Evolutionary conservation across 2,888 invertebrate species (phyloP).

Genomic region (Criorhina ranunculi): DNA sequence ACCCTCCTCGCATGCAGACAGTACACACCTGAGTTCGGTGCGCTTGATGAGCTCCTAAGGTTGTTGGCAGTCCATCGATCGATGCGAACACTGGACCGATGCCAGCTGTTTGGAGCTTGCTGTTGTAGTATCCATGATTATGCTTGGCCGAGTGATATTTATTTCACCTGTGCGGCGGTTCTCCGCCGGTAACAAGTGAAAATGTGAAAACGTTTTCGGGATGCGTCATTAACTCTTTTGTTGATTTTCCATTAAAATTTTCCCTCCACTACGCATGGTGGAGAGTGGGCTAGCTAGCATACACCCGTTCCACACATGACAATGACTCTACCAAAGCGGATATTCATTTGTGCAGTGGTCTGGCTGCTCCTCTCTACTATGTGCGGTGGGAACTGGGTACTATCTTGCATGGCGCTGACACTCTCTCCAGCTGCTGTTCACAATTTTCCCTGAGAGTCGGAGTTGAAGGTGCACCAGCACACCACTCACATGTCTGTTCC

Average conservation of each 20-base stretch:
- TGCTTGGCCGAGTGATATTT: slow-evolving; percentile 71
- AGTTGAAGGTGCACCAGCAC: slow-evolving; percentile 26
- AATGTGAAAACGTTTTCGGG: slow-evolving; percentile 75
- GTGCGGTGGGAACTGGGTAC: background rate
- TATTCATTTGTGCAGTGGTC: slow-evolving; percentile 68
- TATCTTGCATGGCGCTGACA: slow-evolving; percentile 33
- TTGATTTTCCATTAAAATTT: slow-evolving; percentile 76
- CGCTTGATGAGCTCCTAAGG: slow-evolving; percentile 42
- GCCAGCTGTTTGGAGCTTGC: slow-evolving; percentile 61
- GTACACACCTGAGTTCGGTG: slow-evolving; percentile 39
- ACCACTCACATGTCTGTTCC: slow-evolving; percentile 53
- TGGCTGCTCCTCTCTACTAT: slow-evolving; percentile 8
- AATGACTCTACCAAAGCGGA: slow-evolving; percentile 68
- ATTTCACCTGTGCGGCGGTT: slow-evolving; percentile 65
- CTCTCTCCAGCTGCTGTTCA: slow-evolving; percentile 8
- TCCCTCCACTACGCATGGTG: slow-evolving; percentile 34
- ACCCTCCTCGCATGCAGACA: slow-evolving; percentile 1
- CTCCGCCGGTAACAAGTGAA: slow-evolving; percentile 65
- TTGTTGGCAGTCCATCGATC: slow-evolving; percentile 65
- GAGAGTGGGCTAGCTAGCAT: background rate
- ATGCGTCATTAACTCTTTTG: slow-evolving; percentile 76
- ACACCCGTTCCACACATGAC: slow-evolving; percentile 28
- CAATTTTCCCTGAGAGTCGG: no score
- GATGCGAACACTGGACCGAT: slow-evolving; percentile 61
- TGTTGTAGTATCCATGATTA: slow-evolving; percentile 52